These are phyloP conservation scores for Drosophila kikkawai DNA, from an alignment of 1,140 invertebrate genomes.

Conservation along the genomic window DNA sequence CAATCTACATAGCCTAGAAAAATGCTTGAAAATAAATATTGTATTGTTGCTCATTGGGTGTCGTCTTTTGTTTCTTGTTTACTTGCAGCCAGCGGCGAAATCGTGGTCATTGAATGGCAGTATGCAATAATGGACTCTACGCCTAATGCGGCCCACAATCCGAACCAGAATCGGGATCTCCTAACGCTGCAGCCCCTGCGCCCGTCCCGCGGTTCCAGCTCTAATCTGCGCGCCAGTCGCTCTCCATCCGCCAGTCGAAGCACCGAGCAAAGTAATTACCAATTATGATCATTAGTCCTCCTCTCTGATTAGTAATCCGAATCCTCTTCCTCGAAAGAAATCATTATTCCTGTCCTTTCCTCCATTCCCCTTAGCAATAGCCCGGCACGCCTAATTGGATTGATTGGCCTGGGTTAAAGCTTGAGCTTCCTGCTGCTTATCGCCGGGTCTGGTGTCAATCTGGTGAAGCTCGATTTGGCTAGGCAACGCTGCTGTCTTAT, in stretches of 20 bases:
- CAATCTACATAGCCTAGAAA: slow-evolving; percentile 41
- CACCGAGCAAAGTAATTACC: slow-evolving; percentile 78
- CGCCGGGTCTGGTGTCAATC: slow-evolving; percentile 26
- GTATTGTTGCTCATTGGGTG: slow-evolving; percentile 4
- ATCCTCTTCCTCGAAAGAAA: not conserved
- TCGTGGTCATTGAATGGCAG: slow-evolving; percentile 48
- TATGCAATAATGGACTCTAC: slow-evolving; percentile 72
- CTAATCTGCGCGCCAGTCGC: slow-evolving; percentile 74
- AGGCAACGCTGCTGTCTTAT: slow-evolving; percentile 15
- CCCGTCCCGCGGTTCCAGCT: slow-evolving; percentile 64
- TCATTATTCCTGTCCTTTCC: not conserved
- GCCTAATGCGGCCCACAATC: slow-evolving; percentile 47
- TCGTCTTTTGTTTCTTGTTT: slow-evolving; percentile 23
- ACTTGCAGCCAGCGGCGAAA: slow-evolving; percentile 54
- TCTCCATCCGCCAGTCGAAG: slow-evolving; percentile 78
- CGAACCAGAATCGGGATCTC: slow-evolving; percentile 58
- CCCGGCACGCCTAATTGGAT: slow-evolving; percentile 18
- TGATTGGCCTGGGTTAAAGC: slow-evolving; percentile 41
- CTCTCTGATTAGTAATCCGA: not conserved
- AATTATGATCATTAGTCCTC: slow-evolving; percentile 27
- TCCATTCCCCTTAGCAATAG: not conserved
- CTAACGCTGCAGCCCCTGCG: slow-evolving; percentile 62
- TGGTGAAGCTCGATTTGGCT: slow-evolving; percentile 16
- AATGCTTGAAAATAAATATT: slow-evolving; percentile 23
- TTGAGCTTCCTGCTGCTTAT: slow-evolving; percentile 42